A percentile compares a stretch with the other conserved stretches of the same genome.
Conservation (phyloP, 2,797 vertebrate species). For the Etheostoma nigrum region DNA sequence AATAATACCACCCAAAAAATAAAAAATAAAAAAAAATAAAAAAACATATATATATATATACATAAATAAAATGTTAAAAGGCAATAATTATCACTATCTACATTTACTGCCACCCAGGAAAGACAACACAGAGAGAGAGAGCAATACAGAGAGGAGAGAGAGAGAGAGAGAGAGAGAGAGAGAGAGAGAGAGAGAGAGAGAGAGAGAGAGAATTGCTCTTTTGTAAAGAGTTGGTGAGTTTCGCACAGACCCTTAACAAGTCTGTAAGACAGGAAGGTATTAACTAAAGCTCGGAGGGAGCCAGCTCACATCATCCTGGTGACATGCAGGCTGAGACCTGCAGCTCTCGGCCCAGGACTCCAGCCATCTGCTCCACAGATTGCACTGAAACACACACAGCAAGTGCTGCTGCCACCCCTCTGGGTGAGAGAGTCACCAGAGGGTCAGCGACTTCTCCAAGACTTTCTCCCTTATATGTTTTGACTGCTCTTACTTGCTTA, state of each 20-base stretch:
- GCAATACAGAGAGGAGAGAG: constrained; percentile 1
- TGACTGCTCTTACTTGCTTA: constrained; percentile 58
- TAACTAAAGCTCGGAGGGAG: constrained; percentile 80
- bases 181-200: background rate
- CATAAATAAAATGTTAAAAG: constrained; percentile 13
- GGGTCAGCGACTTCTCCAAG: constrained; percentile 87
- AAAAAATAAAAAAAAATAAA: too few species aligned
- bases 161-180: constrained; percentile 9
- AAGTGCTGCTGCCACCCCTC: constrained; percentile 87
- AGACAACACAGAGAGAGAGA: constrained; percentile 26
- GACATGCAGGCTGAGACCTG: constrained; percentile 87
- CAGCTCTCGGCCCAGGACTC: constrained; percentile 87
- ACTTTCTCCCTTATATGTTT: constrained; percentile 81
- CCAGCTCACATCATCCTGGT: constrained; percentile 76
- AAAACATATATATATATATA: background rate
- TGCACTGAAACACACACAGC: constrained; percentile 84
- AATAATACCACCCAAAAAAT: too few species aligned
- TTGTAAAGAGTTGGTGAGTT: constrained; percentile 65
- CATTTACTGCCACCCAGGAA: constrained; percentile 34
- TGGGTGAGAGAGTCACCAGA: constrained; percentile 89
- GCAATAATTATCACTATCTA: constrained; percentile 27
- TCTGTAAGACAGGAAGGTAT: constrained; percentile 80
- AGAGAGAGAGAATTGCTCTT: constrained; percentile 44
- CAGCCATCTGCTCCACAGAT: constrained; percentile 94
- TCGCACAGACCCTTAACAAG: constrained; percentile 77